A percentile compares a stretch with the other conserved stretches of the same genome.
Evolutionary conservation across 2,888 invertebrate genomes (phyloP).

Genomic region (Plemyria rubiginata): DNA sequence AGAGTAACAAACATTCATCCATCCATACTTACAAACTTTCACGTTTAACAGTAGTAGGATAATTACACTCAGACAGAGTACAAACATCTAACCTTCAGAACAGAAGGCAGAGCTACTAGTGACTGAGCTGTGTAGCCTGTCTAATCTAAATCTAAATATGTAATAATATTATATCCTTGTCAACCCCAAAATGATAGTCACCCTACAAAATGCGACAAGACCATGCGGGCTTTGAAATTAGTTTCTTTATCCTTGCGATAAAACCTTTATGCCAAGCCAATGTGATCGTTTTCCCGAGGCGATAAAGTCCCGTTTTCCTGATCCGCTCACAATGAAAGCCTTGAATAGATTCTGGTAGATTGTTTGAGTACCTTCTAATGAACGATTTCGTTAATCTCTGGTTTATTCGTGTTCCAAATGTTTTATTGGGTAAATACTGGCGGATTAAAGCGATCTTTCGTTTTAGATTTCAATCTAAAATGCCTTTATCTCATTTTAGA

Average conservation of each 20-base stretch:
- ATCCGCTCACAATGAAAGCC: conserved; percentile 20
- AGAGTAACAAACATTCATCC: no score
- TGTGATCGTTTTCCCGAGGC: conserved; percentile 14
- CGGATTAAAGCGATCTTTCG: conserved; percentile 12
- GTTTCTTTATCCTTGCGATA: conserved; percentile 43
- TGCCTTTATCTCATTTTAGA: no score
- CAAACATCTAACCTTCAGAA: no score
- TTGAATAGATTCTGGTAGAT: conserved; percentile 15
- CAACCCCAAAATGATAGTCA: conserved; percentile 38
- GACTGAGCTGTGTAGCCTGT: no score
- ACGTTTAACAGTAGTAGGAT: no score
- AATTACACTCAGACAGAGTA: no score
- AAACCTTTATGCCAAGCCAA: conserved; percentile 27
- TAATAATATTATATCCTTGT: conserved; percentile 9
- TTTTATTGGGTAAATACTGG: conserved; percentile 28
- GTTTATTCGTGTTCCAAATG: conserved; percentile 33
- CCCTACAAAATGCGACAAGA: conserved; percentile 44
- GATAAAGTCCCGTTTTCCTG: conserved; percentile 31
- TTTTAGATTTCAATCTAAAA: conserved; percentile 9
- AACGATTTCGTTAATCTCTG: conserved; percentile 36
- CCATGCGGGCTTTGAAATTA: conserved; percentile 62
- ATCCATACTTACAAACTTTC: no score
- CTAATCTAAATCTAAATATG: no score
- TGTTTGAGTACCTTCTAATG: conserved; percentile 37
- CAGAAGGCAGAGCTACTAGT: no score